phyloP scores from a whole-genome alignment of 2,113 vertebrate species.

The Butorides virescens region DNA sequence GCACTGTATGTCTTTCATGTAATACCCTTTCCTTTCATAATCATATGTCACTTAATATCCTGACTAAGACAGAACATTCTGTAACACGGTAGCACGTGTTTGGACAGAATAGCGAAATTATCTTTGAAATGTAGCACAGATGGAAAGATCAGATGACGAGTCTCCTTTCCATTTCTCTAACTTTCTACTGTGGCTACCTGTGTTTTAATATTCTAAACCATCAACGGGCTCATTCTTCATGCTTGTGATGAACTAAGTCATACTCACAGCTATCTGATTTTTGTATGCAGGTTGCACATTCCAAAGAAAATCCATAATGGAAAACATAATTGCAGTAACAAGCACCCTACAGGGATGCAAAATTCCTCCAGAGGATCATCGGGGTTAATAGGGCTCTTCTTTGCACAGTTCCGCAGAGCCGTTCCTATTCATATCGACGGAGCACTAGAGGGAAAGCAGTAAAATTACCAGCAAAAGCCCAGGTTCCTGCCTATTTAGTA shows the following conservation, averaged over 20 bases:
- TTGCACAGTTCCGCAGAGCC: neutral
- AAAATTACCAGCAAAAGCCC: slow-evolving; percentile 56
- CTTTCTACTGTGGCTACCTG: neutral
- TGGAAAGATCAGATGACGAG: neutral
- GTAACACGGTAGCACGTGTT: slow-evolving; percentile 27
- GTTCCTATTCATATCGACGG: neutral
- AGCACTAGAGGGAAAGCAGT: slow-evolving; percentile 51
- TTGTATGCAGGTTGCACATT: neutral
- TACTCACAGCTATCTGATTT: slow-evolving; percentile 42
- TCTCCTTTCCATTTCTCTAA: neutral
- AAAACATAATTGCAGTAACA: slow-evolving; percentile 54
- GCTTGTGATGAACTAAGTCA: neutral
- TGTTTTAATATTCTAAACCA: slow-evolving; percentile 25
- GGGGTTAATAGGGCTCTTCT: slow-evolving; percentile 54
- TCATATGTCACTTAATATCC: slow-evolving; percentile 27
- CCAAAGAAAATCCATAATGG: slow-evolving; percentile 58
- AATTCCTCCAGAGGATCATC: slow-evolving; percentile 21
- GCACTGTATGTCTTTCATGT: neutral
- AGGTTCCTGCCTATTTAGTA: slow-evolving; percentile 33
- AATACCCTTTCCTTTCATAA: slow-evolving; percentile 50
- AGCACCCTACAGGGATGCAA: slow-evolving; percentile 38
- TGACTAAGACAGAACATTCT: slow-evolving; percentile 36
- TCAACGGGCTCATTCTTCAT: slow-evolving; percentile 18
- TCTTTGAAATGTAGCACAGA: slow-evolving; percentile 22
- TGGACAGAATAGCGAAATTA: slow-evolving; percentile 47